phyloP scores from a whole-genome alignment of 2,888 invertebrate species.

The Candidula unifasciata region DNA sequence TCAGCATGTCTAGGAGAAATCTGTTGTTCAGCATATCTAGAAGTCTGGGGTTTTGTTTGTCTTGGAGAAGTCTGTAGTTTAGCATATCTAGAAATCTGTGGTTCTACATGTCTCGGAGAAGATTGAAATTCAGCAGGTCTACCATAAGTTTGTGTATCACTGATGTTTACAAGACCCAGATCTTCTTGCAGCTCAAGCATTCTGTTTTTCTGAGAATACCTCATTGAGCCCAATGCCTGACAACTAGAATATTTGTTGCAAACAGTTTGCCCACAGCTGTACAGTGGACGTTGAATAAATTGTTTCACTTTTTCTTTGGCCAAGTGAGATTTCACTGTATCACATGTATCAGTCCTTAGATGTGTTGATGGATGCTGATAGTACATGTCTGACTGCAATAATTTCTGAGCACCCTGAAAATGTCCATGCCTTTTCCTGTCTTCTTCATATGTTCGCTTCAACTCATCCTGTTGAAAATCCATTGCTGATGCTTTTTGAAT shows the following conservation, averaged over 20 bases:
- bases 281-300: slow-evolving; percentile 5
- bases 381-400: background rate
- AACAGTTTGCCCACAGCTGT: background rate
- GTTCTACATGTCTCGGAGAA: background rate
- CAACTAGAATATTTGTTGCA: too few species aligned
- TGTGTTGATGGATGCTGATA: too few species aligned
- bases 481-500: too few species aligned
- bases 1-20: too few species aligned
- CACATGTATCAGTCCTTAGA: background rate
- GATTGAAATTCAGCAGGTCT: background rate
- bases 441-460: background rate
- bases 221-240: too few species aligned
- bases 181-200: too few species aligned
- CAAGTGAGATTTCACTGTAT: background rate
- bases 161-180: too few species aligned
- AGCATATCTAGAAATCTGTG: background rate
- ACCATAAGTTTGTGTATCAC: background rate
- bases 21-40: too few species aligned
- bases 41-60: background rate
- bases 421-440: background rate
- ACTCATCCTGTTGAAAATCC: background rate
- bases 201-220: background rate
- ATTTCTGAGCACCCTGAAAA: background rate
- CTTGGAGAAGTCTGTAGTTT: too few species aligned
- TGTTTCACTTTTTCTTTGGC: background rate